A percentile compares a stretch with the other conserved stretches of the same genome.
These are phyloP conservation scores for Malaclemys terrapin DNA, from an alignment of 2,113 vertebrate genomes.

Conservation along the genomic window DNA sequence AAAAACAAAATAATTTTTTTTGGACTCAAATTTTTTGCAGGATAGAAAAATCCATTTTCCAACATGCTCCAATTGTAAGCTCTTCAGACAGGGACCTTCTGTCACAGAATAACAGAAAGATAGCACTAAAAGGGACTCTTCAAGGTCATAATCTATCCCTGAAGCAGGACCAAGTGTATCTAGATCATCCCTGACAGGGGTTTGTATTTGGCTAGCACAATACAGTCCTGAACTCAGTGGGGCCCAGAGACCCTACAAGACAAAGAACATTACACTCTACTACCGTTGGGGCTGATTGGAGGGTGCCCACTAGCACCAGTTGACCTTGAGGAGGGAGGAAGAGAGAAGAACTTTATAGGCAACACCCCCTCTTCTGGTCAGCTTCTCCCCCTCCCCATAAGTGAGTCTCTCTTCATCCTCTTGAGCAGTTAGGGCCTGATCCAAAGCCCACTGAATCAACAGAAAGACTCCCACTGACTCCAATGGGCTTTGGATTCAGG, in stretches of 20 bases:
- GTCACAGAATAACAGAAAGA: too few species aligned
- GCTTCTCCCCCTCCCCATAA: not conserved
- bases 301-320: not conserved
- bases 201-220: not conserved
- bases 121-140: too few species aligned
- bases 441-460: fast-evolving
- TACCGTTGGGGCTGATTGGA: too few species aligned
- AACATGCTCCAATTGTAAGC: not conserved
- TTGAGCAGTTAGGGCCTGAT: not conserved
- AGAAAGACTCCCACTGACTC: not conserved
- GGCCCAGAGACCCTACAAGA: not conserved
- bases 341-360: not conserved
- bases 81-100: not conserved
- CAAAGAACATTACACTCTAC: not conserved
- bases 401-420: not conserved
- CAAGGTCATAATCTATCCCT: too few species aligned
- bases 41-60: too few species aligned
- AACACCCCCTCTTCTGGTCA: not conserved
- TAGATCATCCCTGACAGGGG: too few species aligned
- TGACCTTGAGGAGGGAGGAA: not conserved
- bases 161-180: too few species aligned
- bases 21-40: too few species aligned
- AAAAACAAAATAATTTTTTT: too few species aligned
- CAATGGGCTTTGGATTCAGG: not conserved
- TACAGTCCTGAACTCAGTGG: not conserved